These are phyloP conservation scores for Zapornia atra DNA, from an alignment of 2,113 vertebrate species.

Conservation along the genomic window DNA sequence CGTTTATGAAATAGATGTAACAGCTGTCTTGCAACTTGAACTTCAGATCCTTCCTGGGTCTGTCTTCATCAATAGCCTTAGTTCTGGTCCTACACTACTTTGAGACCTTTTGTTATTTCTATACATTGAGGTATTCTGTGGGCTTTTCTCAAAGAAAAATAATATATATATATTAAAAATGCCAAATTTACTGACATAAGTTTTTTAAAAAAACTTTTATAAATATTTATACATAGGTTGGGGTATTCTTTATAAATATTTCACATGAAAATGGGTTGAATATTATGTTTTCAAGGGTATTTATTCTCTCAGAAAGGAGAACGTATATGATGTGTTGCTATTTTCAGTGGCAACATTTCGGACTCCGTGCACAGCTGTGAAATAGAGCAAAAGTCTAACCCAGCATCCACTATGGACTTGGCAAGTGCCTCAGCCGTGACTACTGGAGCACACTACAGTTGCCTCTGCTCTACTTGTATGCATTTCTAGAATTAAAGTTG, in stretches of 20 bases:
- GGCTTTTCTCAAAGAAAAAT: not conserved
- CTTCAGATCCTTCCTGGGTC: not conserved
- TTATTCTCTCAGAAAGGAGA: not conserved
- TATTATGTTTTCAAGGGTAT: not conserved
- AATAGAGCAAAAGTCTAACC: not conserved
- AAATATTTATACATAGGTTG: not conserved
- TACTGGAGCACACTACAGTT: not conserved
- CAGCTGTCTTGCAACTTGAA: not conserved
- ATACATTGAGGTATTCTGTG: not conserved
- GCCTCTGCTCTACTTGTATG: not conserved
- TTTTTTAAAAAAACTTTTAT: not conserved
- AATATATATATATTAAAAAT: not conserved
- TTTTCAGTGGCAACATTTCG: not conserved
- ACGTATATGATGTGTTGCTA: not conserved
- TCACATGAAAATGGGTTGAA: not conserved
- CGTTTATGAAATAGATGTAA: not conserved
- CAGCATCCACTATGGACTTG: not conserved
- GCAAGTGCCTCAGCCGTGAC: not conserved
- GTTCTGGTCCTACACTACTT: not conserved
- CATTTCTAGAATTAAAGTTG: not conserved
- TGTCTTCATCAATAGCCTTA: not conserved
- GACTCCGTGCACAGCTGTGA: not conserved
- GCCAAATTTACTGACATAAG: not conserved
- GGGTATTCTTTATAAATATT: not conserved
- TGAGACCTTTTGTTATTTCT: not conserved